Conservation (phyloP, 2,797 vertebrate species). For the Sebastes steindachneri region DNA sequence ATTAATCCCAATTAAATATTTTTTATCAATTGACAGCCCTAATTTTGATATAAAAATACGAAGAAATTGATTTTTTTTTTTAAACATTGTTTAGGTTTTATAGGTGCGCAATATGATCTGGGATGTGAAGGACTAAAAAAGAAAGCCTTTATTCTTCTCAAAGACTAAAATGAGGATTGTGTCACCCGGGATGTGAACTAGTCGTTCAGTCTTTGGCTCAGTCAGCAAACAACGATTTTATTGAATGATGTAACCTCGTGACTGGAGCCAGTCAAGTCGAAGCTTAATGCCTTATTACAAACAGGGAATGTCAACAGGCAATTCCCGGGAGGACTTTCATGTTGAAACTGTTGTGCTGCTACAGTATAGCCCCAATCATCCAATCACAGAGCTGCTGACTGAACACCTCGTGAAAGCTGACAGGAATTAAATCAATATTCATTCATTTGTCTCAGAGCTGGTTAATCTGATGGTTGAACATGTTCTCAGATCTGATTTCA, state of each 20-base stretch:
- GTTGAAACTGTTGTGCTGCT: conserved; percentile 1
- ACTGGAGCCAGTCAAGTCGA: conserved; percentile 21
- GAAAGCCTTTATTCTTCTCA: not conserved
- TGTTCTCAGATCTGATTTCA: not conserved
- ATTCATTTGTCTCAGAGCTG: not conserved
- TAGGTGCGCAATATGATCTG: not conserved
- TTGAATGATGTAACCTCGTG: conserved; percentile 31
- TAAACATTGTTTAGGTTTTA: too few relatives aligned
- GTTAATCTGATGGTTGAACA: not conserved
- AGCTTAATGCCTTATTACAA: conserved; percentile 27
- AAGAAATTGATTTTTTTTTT: not conserved
- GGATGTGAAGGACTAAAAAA: not conserved
- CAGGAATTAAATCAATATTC: conserved; percentile 5
- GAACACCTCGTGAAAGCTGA: conserved; percentile 14
- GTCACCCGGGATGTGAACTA: not conserved
- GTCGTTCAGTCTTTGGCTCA: conserved; percentile 8
- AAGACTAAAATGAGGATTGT: conserved; percentile 1
- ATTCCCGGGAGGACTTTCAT: conserved; percentile 24
- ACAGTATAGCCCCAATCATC: conserved; percentile 12
- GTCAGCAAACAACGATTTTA: conserved; percentile 37
- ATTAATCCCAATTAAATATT: too few relatives aligned
- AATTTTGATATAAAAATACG: not conserved
- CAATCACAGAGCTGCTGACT: conserved; percentile 25
- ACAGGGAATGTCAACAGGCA: conserved; percentile 24
- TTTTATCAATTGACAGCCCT: too few relatives aligned